A percentile compares a stretch with the other conserved stretches of the same genome.
Evolutionary conservation across 2,888 invertebrate genomes (phyloP).

Genomic region (Drosophila buzzatii): DNA sequence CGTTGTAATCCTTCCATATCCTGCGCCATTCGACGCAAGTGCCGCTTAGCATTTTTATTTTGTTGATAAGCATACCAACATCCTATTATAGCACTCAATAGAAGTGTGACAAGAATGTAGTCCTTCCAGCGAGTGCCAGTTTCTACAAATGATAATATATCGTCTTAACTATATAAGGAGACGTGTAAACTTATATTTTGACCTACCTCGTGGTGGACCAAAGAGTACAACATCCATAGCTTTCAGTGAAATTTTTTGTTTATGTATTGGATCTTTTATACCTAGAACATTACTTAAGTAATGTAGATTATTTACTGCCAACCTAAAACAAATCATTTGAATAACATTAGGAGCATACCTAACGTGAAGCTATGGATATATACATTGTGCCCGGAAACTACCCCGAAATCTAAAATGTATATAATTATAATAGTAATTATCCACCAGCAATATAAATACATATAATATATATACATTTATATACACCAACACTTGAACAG

Average conservation of each 20-base stretch:
- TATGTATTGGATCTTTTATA: constrained; percentile 99
- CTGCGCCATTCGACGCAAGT: constrained; percentile 95
- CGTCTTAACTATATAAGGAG: neutral
- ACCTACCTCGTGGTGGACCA: constrained; percentile 97
- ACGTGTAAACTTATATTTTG: neutral
- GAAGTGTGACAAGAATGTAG: constrained; percentile 92
- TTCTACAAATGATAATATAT: constrained; percentile 85
- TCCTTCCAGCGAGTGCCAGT: constrained; percentile 95
- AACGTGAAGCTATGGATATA: neutral
- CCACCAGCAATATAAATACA: too few relatives aligned
- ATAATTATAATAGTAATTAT: too few relatives aligned
- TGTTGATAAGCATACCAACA: constrained; percentile 97
- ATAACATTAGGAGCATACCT: neutral
- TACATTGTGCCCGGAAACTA: neutral
- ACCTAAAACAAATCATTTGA: constrained; percentile 86
- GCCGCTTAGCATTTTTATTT: constrained; percentile 93
- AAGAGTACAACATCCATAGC: constrained; percentile 99
- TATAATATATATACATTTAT: too few relatives aligned
- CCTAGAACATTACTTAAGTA: constrained; percentile 95
- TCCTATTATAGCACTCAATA: constrained; percentile 94
- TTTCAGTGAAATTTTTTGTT: constrained; percentile 98
- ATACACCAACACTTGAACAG: too few relatives aligned
- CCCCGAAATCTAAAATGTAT: too few relatives aligned
- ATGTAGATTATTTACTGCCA: constrained; percentile 97
- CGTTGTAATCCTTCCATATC: constrained; percentile 96